Evolutionary conservation across 2,797 vertebrate species (phyloP).

Genomic region (Phrynocephalus vlangalii): DNA sequence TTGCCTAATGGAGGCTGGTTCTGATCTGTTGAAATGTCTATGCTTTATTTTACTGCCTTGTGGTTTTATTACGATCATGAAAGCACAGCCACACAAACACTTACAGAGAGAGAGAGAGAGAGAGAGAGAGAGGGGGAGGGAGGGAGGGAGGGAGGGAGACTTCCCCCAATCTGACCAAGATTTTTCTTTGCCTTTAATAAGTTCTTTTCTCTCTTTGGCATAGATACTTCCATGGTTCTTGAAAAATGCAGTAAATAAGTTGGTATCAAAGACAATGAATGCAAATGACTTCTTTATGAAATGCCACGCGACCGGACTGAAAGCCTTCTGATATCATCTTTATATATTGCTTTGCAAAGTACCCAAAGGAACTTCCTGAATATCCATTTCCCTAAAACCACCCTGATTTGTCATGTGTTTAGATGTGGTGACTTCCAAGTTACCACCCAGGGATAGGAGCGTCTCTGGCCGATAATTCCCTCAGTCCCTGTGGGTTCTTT

Average conservation of each 20-base stretch:
- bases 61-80: neutral
- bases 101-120: neutral
- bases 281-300: slow-evolving; percentile 11
- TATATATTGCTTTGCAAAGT: slow-evolving; percentile 40
- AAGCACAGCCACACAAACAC: neutral
- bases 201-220: neutral
- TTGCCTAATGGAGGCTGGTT: neutral
- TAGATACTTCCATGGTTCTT: slow-evolving; percentile 13
- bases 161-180: slow-evolving; percentile 1
- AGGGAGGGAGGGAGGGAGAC: neutral
- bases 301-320: slow-evolving; percentile 11
- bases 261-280: slow-evolving; percentile 23
- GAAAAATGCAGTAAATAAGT: slow-evolving; percentile 22
- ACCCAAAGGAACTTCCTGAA: slow-evolving; percentile 37
- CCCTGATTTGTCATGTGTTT: slow-evolving; percentile 34
- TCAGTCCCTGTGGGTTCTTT: no score
- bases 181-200: neutral
- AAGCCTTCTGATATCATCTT: slow-evolving; percentile 22
- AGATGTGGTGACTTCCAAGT: slow-evolving; percentile 30
- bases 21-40: neutral
- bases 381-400: slow-evolving; percentile 35
- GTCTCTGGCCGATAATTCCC: no score
- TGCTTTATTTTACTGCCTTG: neutral
- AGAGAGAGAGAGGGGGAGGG: neutral
- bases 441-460: neutral